Evolutionary conservation across 2,888 invertebrate genomes (phyloP).

Genomic region (Bruchidius siliquastri): DNA sequence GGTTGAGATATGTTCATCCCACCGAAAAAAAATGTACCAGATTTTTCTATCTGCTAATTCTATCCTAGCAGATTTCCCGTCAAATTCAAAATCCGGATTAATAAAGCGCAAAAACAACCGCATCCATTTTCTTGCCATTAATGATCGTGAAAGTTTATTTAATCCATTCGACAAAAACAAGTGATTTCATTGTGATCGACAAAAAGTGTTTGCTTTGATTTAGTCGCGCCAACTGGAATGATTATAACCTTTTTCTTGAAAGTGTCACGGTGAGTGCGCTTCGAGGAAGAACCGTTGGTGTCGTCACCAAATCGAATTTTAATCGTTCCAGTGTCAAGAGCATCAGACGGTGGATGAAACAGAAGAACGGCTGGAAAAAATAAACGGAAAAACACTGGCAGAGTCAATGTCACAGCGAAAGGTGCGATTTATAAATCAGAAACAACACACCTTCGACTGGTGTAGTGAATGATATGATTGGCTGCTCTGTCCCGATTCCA

Average conservation of each 20-base stretch:
- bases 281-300: neutral
- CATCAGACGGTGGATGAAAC: neutral
- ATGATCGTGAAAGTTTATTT: neutral
- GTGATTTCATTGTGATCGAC: neutral
- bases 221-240: neutral
- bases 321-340: constrained; percentile 15
- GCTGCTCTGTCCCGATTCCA: too few relatives aligned
- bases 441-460: too few relatives aligned
- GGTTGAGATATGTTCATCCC: too few relatives aligned
- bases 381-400: neutral
- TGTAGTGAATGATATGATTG: too few relatives aligned
- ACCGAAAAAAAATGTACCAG: too few relatives aligned
- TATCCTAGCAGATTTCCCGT: too few relatives aligned
- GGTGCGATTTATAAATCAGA: too few relatives aligned
- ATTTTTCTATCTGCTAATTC: too few relatives aligned
- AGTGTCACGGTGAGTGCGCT: neutral
- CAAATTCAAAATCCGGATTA: too few relatives aligned
- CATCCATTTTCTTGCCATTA: neutral
- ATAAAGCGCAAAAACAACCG: neutral
- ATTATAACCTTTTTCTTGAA: neutral
- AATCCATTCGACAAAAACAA: neutral
- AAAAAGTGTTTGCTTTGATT: neutral
- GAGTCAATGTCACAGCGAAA: too few relatives aligned
- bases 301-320: constrained; percentile 25
- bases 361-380: neutral